A percentile compares a stretch with the other conserved stretches of the same genome.
These are phyloP conservation scores for Catharus bicknelli DNA, from an alignment of 2,113 vertebrate genomes.

Conservation along the genomic window DNA sequence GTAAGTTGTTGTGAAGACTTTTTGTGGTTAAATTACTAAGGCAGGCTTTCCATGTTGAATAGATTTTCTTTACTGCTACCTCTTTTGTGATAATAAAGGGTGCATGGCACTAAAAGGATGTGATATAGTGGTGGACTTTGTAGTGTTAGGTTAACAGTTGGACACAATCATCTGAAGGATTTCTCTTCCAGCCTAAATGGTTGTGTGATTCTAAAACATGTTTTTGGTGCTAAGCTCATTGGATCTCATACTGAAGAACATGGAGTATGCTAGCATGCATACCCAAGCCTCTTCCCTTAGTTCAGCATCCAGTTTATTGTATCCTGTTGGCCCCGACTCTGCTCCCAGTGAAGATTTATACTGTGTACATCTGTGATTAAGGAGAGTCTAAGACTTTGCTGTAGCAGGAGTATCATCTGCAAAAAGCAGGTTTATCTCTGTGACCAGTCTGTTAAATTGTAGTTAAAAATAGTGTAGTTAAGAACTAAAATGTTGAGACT, in stretches of 20 bases:
- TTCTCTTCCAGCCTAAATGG: background rate
- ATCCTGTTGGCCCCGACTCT: background rate
- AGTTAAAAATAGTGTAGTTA: background rate
- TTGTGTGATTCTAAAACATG: background rate
- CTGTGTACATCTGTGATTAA: background rate
- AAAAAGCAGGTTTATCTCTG: background rate
- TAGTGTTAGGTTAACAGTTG: background rate
- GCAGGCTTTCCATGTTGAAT: background rate
- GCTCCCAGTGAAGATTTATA: background rate
- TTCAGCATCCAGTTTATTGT: background rate
- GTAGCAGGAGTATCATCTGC: background rate
- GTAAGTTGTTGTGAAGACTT: background rate
- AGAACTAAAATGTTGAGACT: background rate
- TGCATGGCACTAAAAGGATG: background rate
- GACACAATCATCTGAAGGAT: background rate
- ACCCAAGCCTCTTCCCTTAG: background rate
- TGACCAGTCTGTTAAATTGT: background rate
- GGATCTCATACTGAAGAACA: background rate
- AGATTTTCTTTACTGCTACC: background rate
- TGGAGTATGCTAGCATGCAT: background rate
- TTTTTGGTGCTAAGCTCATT: background rate
- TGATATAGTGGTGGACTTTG: background rate
- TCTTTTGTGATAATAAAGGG: background rate
- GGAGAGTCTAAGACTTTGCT: background rate
- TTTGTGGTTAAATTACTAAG: background rate